Evolutionary conservation across 2,888 invertebrate genomes (phyloP), one percentile per base, ranked within the genome.

Genomic region (Caenorhabditis sp.): DNA sequence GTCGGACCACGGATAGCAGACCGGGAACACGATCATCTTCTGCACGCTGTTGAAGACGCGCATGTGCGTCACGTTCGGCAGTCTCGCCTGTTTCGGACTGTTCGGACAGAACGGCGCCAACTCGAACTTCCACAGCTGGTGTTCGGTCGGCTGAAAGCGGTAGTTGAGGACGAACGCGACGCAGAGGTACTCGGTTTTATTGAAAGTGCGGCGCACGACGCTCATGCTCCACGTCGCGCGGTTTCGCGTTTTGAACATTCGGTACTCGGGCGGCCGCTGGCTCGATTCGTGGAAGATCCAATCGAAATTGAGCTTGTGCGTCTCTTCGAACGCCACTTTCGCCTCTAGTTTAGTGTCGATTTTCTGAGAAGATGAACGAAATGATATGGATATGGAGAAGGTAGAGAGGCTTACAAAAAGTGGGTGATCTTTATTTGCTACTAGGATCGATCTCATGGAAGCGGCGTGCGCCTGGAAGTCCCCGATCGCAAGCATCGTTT

Each of bases 1-100:
- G n/a, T 66, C 66, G 3, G 2, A 8, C 56, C 46, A 58, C 2
- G 7, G 17, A 9, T 39, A 66, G 17, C 56, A 56, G 2, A 41
- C 41, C 13, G 66, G 66, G 41, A 66, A 66, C 20, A 27, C 17
- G 41, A 66, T 50, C 11, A 50, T 56, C 24, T 50, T 8, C 22
- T 66, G 66, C 0, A 66, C 66, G 8, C 22, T 24, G 41, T 58
- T 58, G 15, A 66, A 15, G 3, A 50, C 41, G 7, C 66, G 17
- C 6, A 6, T 6, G 24, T 56, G 56, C 17, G 13, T n/a, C 22
- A 9, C 20, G 37, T 20, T 15, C 20, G 27, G 7, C 30, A 48
- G 13, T 39, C 13, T 46, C 48, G 48, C n/a, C 13, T 24, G 0
- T 6, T 17, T 55, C 46, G 52, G 15, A 9, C 7, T 6, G 37